Base-by-base conservation (phyloP, 2,797 vertebrate genomes). In the Sorex maritimensis region DNA sequence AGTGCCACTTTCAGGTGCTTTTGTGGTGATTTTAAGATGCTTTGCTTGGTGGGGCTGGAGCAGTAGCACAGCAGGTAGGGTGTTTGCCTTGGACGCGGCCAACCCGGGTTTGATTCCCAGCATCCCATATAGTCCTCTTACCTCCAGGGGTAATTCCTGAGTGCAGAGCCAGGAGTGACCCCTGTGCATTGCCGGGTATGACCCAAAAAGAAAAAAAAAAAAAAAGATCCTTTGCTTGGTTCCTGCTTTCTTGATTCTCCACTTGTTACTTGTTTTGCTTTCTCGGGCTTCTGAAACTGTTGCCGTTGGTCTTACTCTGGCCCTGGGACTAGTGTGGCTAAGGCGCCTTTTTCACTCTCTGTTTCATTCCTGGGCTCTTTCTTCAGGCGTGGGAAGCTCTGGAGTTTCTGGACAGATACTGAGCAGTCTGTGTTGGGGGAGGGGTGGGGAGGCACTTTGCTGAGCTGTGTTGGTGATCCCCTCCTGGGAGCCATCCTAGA, bases 1-100 rank as follows among this genome's bases (percentile, higher is more conserved):
- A 81, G 49, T 95, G 88, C 91, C n/a, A 63, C 95, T 94, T 92
- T 83, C 19, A 91, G 63, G 68, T 86, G 95, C 94, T 94, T 94
- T 94, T 69, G 2, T 44, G 11, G 13, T 52, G 49, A 61, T 61
- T 61, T 19, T 58, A 5, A 58, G 55, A 5, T 58, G 55, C 9
- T 52, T 52, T 52, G 52, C 15, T 12, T 95, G 95, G 38, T 86
- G 92, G 74, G 34, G 34, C 34, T 34, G 34, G 34, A 34, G 34
- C 34, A 34, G 34, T 34, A 34, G 34, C 34, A 34, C 34, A 34
- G 34, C 34, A 2, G 34, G 34, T 34, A 34, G 34, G 34, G 34
- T 2, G 34, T 34, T 34, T 34, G 34, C 34, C 34, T 34, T 34
- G 34, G 2, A 34, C 34, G 34, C 34, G 2, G 34, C 34, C 34